Evolutionary conservation across 1,140 invertebrate genomes (phyloP), one percentile per base, ranked within the genome.

Genomic region (Medauroidea extradentata): DNA sequence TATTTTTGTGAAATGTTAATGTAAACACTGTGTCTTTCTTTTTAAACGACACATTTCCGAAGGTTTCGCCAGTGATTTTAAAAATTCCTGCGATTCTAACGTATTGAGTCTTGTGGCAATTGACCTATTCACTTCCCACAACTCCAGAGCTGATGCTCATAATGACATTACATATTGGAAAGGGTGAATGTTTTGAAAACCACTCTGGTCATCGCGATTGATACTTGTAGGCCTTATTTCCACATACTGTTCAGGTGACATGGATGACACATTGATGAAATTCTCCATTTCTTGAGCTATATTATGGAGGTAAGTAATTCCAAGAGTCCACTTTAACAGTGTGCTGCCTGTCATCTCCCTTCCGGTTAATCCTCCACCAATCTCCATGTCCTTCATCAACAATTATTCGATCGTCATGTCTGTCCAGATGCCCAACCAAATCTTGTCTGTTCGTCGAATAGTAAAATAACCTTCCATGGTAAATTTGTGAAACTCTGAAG

Each of bases 321-420:
- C 29, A 34, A 34, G 29, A 34, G 29, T 34, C 29, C 29, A 34
- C 29, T 34, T 34, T 11, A 25, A 19, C 18, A 46, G 9, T 46
- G n/a, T n/a, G n/a, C n/a, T n/a, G n/a, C n/a, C n/a, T n/a, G 44
- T 46, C 18, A 25, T 68, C 69, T 71, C 61, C 8, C 70, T 68
- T 58, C 58, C 65, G 58, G 66, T 46, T 54, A 75, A 39, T 52
- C 68, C 74, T 59, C 74, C 74, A 59, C 62, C 60, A 53, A 69
- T 72, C 58, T 76, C 76, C 66, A 79, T 71, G 38, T 70, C 62
- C 62, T 71, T 66, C 70, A 77, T 79, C 29, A 75, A 58, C 14
- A 59, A 50, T 57, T 71, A 68, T 57, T 74, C 69, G 41, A 74
- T 74, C 2, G 64, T 65, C 73, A 78, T 73, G 57, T 77, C 74